Evolutionary conservation across 2,888 invertebrate genomes (phyloP).

Genomic region (Serripes groenlandicus): DNA sequence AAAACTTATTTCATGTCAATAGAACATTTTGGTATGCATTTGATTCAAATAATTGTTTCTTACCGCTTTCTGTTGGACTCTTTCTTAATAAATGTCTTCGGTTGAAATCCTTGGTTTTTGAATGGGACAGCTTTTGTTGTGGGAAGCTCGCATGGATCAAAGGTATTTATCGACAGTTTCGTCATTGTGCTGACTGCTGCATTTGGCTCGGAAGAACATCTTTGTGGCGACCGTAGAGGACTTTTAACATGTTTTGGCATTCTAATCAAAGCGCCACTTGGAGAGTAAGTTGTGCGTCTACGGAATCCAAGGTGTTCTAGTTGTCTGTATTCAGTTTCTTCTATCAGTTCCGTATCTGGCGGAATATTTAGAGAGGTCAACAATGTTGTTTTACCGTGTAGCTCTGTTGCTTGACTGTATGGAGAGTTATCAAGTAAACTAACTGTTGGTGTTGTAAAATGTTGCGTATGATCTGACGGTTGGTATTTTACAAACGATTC

Average conservation of each 20-base stretch:
- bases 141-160: conserved; percentile 27
- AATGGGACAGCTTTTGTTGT: conserved; percentile 8
- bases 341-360: conserved; percentile 7
- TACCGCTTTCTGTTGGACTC: conserved; percentile 40
- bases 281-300: conserved; percentile 37
- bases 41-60: too few species aligned
- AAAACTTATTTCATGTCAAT: too few species aligned
- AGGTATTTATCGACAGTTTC: conserved; percentile 40
- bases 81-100: conserved; percentile 7
- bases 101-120: conserved; percentile 40
- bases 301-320: conserved; percentile 60
- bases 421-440: conserved; percentile 33
- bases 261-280: conserved; percentile 37
- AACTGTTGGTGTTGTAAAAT: conserved; percentile 50
- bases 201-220: conserved; percentile 16
- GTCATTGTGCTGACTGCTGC: neutral
- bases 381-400: conserved; percentile 7
- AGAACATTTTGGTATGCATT: too few species aligned
- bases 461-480: conserved; percentile 38
- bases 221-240: conserved; percentile 32
- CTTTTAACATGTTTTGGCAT: conserved; percentile 8
- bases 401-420: conserved; percentile 11
- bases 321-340: conserved; percentile 43
- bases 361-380: conserved; percentile 4
- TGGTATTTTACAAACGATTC: conserved; percentile 27